phyloP scores from a whole-genome alignment of 2,113 vertebrate genomes.

The Upupa epops region DNA sequence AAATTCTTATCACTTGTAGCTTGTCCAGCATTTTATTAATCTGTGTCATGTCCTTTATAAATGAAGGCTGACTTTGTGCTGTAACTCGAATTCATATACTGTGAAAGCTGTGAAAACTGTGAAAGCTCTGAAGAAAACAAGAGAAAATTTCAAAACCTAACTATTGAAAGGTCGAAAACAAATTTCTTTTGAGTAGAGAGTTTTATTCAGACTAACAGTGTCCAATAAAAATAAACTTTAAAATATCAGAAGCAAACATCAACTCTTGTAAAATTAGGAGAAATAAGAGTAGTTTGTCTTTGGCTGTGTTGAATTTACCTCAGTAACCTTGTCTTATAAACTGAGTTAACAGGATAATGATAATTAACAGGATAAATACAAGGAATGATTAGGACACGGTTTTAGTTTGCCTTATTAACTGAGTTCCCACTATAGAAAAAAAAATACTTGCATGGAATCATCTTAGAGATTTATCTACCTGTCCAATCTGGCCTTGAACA shows the following conservation, averaged over 20 bases:
- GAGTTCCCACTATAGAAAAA: not conserved
- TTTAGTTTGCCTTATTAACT: not conserved
- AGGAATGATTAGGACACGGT: too few species aligned
- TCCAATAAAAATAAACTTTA: not conserved
- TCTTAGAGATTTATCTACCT: too few species aligned
- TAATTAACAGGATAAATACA: too few species aligned
- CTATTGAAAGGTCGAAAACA: not conserved
- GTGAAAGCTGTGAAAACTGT: not conserved
- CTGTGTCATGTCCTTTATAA: conserved; percentile 23
- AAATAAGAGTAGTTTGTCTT: not conserved
- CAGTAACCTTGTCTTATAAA: not conserved
- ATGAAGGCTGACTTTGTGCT: not conserved
- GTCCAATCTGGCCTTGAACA: too few species aligned
- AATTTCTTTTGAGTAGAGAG: not conserved
- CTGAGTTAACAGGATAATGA: not conserved
- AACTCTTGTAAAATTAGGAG: not conserved
- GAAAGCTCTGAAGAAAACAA: not conserved
- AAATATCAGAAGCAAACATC: not conserved
- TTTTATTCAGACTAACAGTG: not conserved
- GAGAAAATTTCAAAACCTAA: not conserved
- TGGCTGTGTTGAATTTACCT: not conserved
- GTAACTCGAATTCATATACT: not conserved
- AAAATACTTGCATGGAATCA: not conserved
- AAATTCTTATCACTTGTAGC: conserved; percentile 26
- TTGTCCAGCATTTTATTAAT: conserved; percentile 53